A percentile compares a stretch with the other conserved stretches of the same genome.
Evolutionary conservation across 2,113 vertebrate genomes (phyloP).

Genomic region (Hystrix cristata): DNA sequence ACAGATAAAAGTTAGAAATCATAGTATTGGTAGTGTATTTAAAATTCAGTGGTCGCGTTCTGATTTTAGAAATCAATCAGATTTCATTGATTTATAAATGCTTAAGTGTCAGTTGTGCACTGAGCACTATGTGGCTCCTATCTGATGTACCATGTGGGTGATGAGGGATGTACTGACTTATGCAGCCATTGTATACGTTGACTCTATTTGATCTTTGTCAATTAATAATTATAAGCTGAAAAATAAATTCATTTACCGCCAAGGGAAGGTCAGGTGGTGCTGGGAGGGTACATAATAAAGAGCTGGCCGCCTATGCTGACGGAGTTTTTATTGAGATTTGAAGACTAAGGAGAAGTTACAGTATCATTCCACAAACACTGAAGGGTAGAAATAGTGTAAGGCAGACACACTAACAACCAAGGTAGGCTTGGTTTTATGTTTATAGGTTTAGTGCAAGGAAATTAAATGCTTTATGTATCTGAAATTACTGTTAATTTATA

Average conservation of each 20-base stretch:
- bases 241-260: not conserved
- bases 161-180: no score
- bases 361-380: not conserved
- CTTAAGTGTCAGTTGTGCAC: not conserved
- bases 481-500: constrained; percentile 63
- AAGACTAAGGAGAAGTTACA: not conserved
- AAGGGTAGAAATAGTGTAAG: not conserved
- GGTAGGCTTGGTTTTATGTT: not conserved
- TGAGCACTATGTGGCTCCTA: not conserved
- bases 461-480: constrained; percentile 21
- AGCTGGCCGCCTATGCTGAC: not conserved
- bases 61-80: not conserved
- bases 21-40: not conserved
- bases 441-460: not conserved
- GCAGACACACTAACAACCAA: not conserved
- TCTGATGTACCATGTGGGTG: no score
- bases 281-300: not conserved
- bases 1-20: not conserved
- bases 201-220: not conserved
- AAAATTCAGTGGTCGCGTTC: not conserved
- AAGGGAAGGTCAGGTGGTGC: not conserved
- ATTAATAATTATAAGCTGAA: not conserved
- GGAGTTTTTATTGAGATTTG: not conserved
- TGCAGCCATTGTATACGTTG: not conserved
- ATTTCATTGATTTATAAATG: constrained; percentile 18